Conservation (phyloP, 1,140 invertebrate species). For the Venturia canescens region DNA sequence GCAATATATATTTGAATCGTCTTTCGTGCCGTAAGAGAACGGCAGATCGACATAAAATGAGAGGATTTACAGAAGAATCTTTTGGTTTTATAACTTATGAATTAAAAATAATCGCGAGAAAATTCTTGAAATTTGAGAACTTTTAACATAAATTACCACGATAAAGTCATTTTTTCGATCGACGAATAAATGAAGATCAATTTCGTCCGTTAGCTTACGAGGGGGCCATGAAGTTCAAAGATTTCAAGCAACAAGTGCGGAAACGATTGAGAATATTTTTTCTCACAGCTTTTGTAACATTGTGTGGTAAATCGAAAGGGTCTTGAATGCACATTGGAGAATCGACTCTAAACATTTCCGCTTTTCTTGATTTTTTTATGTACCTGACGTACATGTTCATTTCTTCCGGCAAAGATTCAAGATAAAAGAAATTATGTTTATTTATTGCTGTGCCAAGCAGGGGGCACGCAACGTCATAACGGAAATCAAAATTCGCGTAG, state of each 20-base stretch:
- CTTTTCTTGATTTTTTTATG: constrained; percentile 47
- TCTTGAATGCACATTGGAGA: constrained; percentile 76
- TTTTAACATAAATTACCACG: too few species aligned
- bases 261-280: constrained; percentile 58
- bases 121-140: background rate
- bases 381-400: background rate
- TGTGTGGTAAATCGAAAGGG: constrained; percentile 76
- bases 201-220: background rate
- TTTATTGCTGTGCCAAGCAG: constrained; percentile 70
- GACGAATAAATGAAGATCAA: background rate
- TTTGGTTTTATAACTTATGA: too few species aligned
- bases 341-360: constrained; percentile 59
- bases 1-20: too few species aligned
- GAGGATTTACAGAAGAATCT: too few species aligned
- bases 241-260: constrained; percentile 56
- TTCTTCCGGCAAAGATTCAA: constrained; percentile 58
- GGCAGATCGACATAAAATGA: too few species aligned
- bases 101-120: background rate
- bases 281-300: constrained; percentile 72
- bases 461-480: constrained; percentile 73
- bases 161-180: background rate
- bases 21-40: too few species aligned
- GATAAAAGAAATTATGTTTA: constrained; percentile 53
- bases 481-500: constrained; percentile 75
- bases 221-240: constrained; percentile 51